A percentile compares a stretch with the other conserved stretches of the same genome.
Conservation (phyloP, 1,140 invertebrate species). For the Drosophila sproati region DNA sequence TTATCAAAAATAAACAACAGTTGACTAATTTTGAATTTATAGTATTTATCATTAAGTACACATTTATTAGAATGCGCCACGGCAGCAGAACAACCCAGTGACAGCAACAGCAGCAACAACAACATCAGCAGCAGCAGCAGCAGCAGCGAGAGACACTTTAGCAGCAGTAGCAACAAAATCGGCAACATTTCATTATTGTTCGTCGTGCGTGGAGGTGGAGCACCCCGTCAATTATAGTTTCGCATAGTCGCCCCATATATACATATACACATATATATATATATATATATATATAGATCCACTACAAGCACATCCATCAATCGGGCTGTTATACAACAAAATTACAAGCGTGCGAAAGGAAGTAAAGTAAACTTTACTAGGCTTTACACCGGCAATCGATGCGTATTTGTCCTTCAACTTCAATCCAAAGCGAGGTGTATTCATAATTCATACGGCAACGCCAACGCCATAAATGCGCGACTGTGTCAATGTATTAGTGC, state of each 20-base stretch:
- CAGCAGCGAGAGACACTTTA: conserved; percentile 26
- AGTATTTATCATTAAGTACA: conserved; percentile 44
- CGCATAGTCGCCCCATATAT: conserved; percentile 39
- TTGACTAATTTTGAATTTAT: conserved; percentile 4
- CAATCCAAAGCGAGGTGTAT: conserved; percentile 16
- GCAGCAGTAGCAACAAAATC: conserved; percentile 36
- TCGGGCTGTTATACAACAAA: conserved; percentile 74
- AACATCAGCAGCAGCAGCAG: conserved; percentile 10
- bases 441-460: conserved; percentile 10
- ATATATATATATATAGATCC: conserved; percentile 10
- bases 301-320: conserved; percentile 15
- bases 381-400: conserved; percentile 56
- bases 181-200: conserved; percentile 57
- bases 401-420: conserved; percentile 41
- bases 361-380: not conserved
- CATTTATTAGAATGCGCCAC: conserved; percentile 45
- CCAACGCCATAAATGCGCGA: not conserved
- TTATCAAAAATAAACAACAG: conserved; percentile 52
- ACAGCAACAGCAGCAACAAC: conserved; percentile 20
- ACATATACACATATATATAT: conserved; percentile 4
- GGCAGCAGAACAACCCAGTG: conserved; percentile 39
- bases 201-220: conserved; percentile 70
- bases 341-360: conserved; percentile 54
- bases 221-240: conserved; percentile 75
- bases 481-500: conserved; percentile 11